Percentiles rank a stretch among this genome's conserved stretches.
Evolutionary conservation across 2,797 vertebrate genomes (phyloP).

Genomic region (Molossus alvarezi): DNA sequence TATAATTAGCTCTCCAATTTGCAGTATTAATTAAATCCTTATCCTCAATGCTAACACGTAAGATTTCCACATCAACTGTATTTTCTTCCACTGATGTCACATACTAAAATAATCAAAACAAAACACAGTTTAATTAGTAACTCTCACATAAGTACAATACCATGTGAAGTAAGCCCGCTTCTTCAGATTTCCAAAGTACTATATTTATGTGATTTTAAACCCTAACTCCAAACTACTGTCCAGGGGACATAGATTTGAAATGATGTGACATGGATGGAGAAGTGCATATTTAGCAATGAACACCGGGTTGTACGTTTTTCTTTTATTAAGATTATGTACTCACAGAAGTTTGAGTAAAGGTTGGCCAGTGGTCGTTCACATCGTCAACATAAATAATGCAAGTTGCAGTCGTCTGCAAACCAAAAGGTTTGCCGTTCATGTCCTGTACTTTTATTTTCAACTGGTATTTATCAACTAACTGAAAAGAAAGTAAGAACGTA

Average conservation of each 20-base stretch:
- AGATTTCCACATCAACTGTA: conserved; percentile 89
- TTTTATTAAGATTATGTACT: conserved; percentile 84
- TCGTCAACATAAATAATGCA: conserved; percentile 91
- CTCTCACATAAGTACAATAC: background rate
- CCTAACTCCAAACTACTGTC: background rate
- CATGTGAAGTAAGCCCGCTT: background rate
- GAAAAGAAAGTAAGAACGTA: conserved; percentile 79
- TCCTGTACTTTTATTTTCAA: conserved; percentile 92
- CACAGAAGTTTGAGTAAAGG: conserved; percentile 90
- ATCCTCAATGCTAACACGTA: conserved; percentile 93
- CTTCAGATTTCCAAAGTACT: conserved; percentile 31
- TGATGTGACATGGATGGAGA: background rate
- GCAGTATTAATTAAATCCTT: conserved; percentile 92
- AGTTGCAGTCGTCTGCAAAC: conserved; percentile 90
- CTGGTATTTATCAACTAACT: conserved; percentile 90
- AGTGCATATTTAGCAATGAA: background rate
- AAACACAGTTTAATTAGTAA: conserved; percentile 36
- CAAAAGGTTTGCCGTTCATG: conserved; percentile 89
- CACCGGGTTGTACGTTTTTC: background rate
- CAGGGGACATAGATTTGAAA: background rate
- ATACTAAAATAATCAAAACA: conserved; percentile 89
- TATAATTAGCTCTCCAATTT: conserved; percentile 93
- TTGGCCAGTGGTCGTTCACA: conserved; percentile 94
- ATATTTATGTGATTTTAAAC: background rate
- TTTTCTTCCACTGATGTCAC: conserved; percentile 91